Evolutionary conservation across 1,140 invertebrate species (phyloP), one percentile per base, ranked within the genome.

Genomic region (Chironomus tepperi): DNA sequence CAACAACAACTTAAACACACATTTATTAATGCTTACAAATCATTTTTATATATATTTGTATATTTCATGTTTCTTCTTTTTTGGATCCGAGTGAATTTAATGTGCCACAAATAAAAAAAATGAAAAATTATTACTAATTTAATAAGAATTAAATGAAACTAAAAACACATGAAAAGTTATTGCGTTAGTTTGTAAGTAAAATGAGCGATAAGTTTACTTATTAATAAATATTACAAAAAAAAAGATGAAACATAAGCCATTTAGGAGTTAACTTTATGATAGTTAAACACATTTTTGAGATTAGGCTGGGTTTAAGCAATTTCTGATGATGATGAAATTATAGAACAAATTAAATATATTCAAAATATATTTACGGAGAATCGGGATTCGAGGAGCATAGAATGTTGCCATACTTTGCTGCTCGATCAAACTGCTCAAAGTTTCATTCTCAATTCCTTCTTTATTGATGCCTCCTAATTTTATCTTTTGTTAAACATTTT

Each of bases 211-310:
- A 57, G 47, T 57, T 57, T 57, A 57, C 47, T 57, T 57, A 57
- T 57, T 57, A 57, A n/a, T 57, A 5, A 34, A 34, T 34, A 34
- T 34, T 34, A 34, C 24, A 12, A 73, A 73, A 73, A n/a, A n/a
- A n/a, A n/a, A 73, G n/a, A 73, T 18, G n/a, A 15, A 73, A 42
- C 12, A 42, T 15, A 73, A 73, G 42, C 42, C 21, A 42, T 75
- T 73, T 74, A n/a, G 15, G 74, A 73, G 24, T 75, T 34, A 72
- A 47, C 24, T 57, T 75, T 73, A 75, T 75, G 42, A 47, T 73
- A 73, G 73, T 24, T 24, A 73, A 16, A 47, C 75, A 73, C 47
- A 74, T 74, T 47, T 74, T 64, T 74, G 47, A 57, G 47, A 57
- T 57, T 57, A 57, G 47, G 47, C 47, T 57, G 47, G 47, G 47